Conservation (phyloP, 2,888 invertebrate species). For the Holacanthella duospinosa region DNA sequence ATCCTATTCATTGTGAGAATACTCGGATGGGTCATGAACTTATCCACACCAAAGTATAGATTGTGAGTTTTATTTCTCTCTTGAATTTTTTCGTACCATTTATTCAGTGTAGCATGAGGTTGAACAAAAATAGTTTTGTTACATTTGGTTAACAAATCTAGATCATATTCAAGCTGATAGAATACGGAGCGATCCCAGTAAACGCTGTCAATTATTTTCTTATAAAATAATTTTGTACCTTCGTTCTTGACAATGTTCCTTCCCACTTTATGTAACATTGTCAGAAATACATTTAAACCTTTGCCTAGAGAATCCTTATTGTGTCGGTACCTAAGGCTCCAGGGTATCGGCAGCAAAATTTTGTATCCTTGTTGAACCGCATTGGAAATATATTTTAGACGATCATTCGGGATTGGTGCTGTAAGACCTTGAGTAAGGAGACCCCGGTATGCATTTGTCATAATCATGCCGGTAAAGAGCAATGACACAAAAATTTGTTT, state of each 20-base stretch:
- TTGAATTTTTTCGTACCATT: neutral
- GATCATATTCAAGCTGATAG: neutral
- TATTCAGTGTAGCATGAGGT: neutral
- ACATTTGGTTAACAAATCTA: neutral
- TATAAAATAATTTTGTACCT: neutral
- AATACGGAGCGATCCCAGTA: neutral
- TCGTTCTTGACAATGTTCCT: neutral
- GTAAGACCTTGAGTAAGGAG: neutral
- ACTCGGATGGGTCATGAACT: neutral
- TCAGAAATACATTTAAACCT: neutral
- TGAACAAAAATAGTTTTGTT: neutral
- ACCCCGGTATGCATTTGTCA: neutral
- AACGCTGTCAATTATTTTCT: neutral
- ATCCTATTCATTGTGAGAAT: neutral
- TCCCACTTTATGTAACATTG: neutral
- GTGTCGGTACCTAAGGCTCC: neutral
- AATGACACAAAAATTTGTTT: neutral
- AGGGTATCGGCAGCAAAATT: neutral
- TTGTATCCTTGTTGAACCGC: neutral
- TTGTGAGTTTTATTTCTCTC: neutral
- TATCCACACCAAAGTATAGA: neutral
- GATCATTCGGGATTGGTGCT: neutral
- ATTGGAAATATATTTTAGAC: neutral
- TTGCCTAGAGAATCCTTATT: neutral
- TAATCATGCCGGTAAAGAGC: neutral